Evolutionary conservation across 2,113 vertebrate genomes (phyloP).

Genomic region (Cyanoramphus novaezelandiae): DNA sequence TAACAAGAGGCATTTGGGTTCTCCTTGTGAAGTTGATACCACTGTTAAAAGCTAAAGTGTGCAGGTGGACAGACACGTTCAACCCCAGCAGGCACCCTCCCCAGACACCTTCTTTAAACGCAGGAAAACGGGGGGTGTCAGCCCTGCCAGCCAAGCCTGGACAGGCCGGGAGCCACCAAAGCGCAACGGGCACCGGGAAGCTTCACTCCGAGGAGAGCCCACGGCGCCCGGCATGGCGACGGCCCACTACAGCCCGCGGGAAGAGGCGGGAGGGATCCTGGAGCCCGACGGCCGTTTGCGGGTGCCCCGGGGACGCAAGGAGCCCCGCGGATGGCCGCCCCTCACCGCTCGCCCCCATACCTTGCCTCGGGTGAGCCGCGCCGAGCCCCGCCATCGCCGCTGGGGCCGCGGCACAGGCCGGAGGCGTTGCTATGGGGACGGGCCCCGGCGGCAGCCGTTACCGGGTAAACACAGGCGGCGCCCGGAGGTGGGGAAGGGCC

Average conservation of each 20-base stretch:
- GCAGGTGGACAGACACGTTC: rapidly evolving
- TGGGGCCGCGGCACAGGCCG: neutral
- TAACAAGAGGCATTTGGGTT: neutral
- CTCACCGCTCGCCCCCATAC: neutral
- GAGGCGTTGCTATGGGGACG: slow-evolving; percentile 21
- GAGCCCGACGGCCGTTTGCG: neutral
- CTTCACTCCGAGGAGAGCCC: neutral
- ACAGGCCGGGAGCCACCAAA: too few relatives aligned
- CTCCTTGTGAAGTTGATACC: neutral
- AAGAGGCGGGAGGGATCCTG: neutral
- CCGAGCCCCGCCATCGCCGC: neutral
- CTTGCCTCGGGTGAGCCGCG: neutral
- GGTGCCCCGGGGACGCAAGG: neutral
- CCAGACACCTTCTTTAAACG: rapidly evolving
- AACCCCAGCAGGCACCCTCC: neutral
- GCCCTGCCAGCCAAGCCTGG: neutral
- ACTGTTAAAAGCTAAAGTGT: rapidly evolving
- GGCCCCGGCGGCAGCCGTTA: neutral
- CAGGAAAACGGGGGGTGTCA: too few relatives aligned
- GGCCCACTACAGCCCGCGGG: neutral
- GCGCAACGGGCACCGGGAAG: rapidly evolving
- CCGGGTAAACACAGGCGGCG: neutral
- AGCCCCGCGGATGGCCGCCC: neutral
- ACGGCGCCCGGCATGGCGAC: neutral
- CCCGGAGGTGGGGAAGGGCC: neutral